Evolutionary conservation across 2,797 vertebrate genomes (phyloP).

Genomic region (Phataginus tetradactyla): DNA sequence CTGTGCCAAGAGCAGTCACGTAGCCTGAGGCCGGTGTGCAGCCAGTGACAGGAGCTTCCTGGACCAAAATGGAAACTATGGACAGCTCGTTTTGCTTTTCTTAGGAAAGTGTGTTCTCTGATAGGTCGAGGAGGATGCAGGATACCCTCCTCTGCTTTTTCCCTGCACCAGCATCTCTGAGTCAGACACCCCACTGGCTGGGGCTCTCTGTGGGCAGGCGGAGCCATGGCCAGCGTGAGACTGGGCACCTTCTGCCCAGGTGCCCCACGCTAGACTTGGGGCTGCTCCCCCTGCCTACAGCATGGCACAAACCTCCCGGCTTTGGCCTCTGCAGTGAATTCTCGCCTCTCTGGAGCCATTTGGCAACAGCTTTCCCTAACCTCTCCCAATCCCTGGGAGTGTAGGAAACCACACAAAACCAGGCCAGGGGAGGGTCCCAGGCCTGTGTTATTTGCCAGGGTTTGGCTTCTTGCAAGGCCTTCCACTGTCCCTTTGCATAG

Average conservation of each 20-base stretch:
- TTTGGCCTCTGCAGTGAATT: no score
- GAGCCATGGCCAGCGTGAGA: no score
- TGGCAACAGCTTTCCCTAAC: neutral
- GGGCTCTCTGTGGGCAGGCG: neutral
- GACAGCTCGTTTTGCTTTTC: neutral
- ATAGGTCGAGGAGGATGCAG: neutral
- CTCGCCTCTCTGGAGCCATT: neutral
- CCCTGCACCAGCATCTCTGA: neutral
- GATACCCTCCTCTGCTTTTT: neutral
- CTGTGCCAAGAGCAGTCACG: no score
- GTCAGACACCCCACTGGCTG: neutral
- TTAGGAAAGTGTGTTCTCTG: neutral
- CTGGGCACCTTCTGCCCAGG: neutral
- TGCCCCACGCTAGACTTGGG: neutral
- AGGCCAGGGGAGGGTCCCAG: slow-evolving; percentile 3
- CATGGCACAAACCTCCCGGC: neutral
- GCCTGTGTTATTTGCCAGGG: neutral
- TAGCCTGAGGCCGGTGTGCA: no score
- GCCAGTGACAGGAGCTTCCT: no score
- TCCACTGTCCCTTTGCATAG: neutral
- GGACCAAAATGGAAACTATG: neutral
- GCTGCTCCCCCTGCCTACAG: neutral
- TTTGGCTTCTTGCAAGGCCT: neutral
- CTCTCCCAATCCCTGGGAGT: neutral
- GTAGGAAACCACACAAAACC: slow-evolving; percentile 28